Evolutionary conservation across 92 coral and sea anemone species (phyloP).

Genomic region (Porites divaricata): DNA sequence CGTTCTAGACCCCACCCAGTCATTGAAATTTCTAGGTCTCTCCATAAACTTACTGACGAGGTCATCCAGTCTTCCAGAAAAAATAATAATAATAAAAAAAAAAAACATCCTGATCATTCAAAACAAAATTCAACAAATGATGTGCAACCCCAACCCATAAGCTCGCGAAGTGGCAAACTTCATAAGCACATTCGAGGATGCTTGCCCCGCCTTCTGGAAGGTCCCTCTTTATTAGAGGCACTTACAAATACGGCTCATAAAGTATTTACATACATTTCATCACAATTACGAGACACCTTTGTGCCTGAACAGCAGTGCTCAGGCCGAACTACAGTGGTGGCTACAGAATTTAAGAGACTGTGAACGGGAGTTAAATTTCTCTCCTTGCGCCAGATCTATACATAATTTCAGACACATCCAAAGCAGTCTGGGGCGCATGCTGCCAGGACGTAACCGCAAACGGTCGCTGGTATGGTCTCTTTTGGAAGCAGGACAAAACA

Average conservation of each 20-base stretch:
- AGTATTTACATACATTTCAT: constrained; percentile 17
- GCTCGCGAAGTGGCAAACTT: constrained; percentile 29
- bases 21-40: not conserved
- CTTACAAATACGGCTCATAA: constrained; percentile 41
- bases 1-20: not conserved
- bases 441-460: too few relatives aligned
- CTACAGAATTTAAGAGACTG: too few relatives aligned
- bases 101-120: too few relatives aligned
- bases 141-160: not conserved
- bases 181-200: constrained; percentile 31
- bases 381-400: too few relatives aligned
- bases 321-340: too few relatives aligned
- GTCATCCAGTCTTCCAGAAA: constrained; percentile 22
- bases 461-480: too few relatives aligned
- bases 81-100: not conserved
- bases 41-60: not conserved
- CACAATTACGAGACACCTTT: too few relatives aligned
- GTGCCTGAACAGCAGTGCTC: too few relatives aligned
- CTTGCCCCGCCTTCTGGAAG: constrained; percentile 44
- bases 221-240: constrained; percentile 53
- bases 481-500: too few relatives aligned
- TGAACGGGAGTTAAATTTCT: too few relatives aligned
- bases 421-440: too few relatives aligned
- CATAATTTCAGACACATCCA: too few relatives aligned
- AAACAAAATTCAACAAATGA: not conserved